Percentiles rank a stretch among this genome's conserved stretches.
phyloP scores from a whole-genome alignment of 2,797 vertebrate species.

The Spinus olivaceus region DNA sequence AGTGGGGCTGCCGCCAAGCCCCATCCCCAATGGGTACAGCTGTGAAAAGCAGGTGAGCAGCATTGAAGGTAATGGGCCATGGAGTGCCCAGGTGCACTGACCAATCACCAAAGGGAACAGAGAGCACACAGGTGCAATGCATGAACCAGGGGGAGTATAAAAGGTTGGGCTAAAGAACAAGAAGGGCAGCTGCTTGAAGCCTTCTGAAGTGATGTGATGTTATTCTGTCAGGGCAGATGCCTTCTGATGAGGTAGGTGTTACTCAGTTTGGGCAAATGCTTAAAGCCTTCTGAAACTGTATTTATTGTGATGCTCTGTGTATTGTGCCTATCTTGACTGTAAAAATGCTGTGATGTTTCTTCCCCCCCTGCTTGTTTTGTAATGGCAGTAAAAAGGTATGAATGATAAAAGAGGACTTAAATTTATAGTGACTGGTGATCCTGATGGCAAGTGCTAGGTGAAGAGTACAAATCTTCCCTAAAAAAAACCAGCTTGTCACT shows the following conservation, averaged over 20 bases:
- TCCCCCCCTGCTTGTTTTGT: neutral
- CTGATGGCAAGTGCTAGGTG: neutral
- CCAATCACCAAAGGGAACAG: neutral
- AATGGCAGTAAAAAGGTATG: neutral
- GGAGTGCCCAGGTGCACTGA: neutral
- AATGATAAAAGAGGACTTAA: neutral
- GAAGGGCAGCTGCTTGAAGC: neutral
- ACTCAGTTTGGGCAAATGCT: neutral
- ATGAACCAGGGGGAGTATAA: neutral
- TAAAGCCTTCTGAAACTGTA: neutral
- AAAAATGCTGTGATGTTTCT: neutral
- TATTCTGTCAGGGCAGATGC: neutral
- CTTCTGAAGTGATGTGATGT: neutral
- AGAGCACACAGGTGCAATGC: neutral
- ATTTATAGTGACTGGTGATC: neutral
- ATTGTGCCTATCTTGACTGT: neutral
- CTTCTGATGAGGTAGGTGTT: neutral
- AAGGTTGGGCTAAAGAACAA: neutral
- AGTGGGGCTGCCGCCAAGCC: rapidly evolving
- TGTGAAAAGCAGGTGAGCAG: neutral
- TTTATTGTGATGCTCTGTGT: neutral
- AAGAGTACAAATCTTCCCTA: neutral
- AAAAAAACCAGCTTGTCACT: neutral
- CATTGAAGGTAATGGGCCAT: neutral
- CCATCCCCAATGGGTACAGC: neutral